Conservation (phyloP, 2,113 vertebrate genomes). For the Balaeniceps rex region DNA sequence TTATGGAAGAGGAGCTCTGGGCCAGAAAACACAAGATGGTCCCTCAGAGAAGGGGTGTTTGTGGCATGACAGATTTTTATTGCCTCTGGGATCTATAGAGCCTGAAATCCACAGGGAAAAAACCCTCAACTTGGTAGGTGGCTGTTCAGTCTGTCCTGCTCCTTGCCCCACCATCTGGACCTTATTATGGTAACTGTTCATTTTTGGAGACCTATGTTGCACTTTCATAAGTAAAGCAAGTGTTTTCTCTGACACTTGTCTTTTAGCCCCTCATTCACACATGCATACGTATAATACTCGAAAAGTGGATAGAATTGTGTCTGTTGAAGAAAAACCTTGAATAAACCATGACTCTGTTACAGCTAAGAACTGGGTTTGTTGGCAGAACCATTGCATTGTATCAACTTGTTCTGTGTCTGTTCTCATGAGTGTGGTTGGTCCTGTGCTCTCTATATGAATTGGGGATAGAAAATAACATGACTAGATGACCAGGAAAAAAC, state of each 20-base stretch:
- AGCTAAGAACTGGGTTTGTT: background rate
- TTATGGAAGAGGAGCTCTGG: background rate
- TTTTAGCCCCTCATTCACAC: background rate
- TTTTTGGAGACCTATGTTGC: background rate
- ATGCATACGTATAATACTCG: background rate
- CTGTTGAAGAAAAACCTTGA: background rate
- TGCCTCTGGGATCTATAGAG: background rate
- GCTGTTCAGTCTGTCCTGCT: background rate
- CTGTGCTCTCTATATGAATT: background rate
- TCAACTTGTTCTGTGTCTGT: background rate
- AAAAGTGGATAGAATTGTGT: background rate
- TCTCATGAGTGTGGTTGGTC: background rate
- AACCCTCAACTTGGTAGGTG: background rate
- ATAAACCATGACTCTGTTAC: background rate
- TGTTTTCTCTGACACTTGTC: background rate
- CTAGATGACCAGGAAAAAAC: background rate
- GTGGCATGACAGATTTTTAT: background rate
- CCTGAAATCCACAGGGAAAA: background rate
- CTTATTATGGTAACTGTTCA: background rate
- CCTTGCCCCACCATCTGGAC: background rate
- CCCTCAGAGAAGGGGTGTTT: background rate
- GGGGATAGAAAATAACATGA: background rate
- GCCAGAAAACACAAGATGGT: background rate
- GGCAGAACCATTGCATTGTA: background rate
- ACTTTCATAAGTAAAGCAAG: background rate